Evolutionary conservation across 2,888 invertebrate species (phyloP), one percentile per base, ranked within the genome.

Genomic region (Leucophenga maculata): DNA sequence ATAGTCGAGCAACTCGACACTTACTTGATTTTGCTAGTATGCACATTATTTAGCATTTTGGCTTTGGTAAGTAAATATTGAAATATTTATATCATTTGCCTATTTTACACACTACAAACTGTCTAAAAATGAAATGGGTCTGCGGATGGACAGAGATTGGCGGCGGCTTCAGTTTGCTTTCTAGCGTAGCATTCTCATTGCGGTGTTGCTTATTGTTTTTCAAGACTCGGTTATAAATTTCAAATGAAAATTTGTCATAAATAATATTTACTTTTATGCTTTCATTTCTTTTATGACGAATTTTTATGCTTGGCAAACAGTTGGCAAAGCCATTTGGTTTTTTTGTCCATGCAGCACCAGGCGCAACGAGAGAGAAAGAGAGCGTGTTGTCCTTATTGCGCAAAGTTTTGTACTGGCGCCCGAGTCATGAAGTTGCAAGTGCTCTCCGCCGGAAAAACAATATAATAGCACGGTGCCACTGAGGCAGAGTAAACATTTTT

Each of bases 241-340:
- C 67, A 75, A 79, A 79, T 79, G 81, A 79, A 82, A 81, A 78
- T 76, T 64, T 74, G 77, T 60, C 83, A 81, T 81, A 81, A 81
- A 81, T 81, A 82, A 79, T 78, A 82, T 79, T 82, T 79, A 46
- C 14, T 62, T 64, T 64, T 64, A 64, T 64, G 62, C 62, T 64
- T 64, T n/a, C n/a, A 64, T 64, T 64, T 46, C n/a, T 64, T 22
- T 46, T 64, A 46, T 39, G 39, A 39, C 62, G 48, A n/a, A 22
- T 22, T 64, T 64, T 64, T 32, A 64, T 64, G 62, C 48, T 48
- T n/a, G 6, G 46, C 62, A 64, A 64, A 64, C 62, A 64, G 46
- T 64, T 64, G 62, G 62, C 48, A 64, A 64, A 20, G n/a, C 26
- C 62, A 64, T 64, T 64, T 55, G 8, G 8, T 9, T 39, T 39